Base-by-base conservation (phyloP, 1,140 invertebrate species). In the Drosophila nikananu region DNA sequence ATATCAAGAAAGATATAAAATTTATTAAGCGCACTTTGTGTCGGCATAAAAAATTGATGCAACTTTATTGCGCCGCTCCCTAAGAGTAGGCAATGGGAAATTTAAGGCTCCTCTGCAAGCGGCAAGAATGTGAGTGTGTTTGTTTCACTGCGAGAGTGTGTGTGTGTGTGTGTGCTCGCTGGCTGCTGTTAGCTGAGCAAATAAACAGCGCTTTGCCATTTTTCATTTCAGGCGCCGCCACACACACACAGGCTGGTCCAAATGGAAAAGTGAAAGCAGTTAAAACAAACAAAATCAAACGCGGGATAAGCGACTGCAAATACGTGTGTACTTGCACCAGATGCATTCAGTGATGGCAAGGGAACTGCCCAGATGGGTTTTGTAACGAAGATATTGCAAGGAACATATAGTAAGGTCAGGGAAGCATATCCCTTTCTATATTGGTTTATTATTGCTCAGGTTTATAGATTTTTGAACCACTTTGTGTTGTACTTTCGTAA, bases 221-320 rank as follows among this genome's bases (percentile, higher is more conserved):
- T 87, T 87, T 87, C 84, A 89, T 89, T 83, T 71, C 54, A 77
- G 48, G 51, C 58, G 46, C 54, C 49, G 13, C 48, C 23, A 49
- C 46, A 30, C 58, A 51, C 51, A 25, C 54, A 41, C 59, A 52
- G 39, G 19, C 37, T 27, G 15, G 51, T 52, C 63, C 68, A 84
- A 87, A 89, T 84, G 80, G 77, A 64, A 87, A 87, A 89, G 74
- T 84, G 81, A 90, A 87, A 89, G 78, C 86, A 81, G 80, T 81
- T 87, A 76, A 87, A 84, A 73, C 86, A 87, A 89, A 90, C 70
- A 62, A 84, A 84, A 87, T 87, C 84, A 87, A 89, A 89, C 74
- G 68, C 61, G 51, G 84, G 55, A 81, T 77, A 77, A 83, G 78
- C 82, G 72, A 67, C 60, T 62, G 62, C 66, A 64, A 70, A 77